Evolutionary conservation across 1,140 invertebrate genomes (phyloP), one percentile per base, ranked within the genome.

Genomic region (Kradibia gibbosae): DNA sequence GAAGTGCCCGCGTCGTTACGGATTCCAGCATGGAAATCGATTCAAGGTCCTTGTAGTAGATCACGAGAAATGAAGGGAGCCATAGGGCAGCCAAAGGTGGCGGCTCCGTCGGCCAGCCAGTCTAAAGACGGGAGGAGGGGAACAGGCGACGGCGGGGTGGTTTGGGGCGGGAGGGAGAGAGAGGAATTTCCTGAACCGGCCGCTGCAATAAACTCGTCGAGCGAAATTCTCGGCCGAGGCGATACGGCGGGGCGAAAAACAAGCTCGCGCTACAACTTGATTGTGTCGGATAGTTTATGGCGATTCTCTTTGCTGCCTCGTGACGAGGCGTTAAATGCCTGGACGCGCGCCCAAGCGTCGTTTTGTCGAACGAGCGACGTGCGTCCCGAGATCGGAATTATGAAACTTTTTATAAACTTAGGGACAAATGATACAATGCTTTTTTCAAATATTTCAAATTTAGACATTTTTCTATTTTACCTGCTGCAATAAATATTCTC

Each of bases 281-380:
- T 88, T 86, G 84, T 86, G 83, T 85, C 85, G 83, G 78, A 86
- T 86, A 84, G 84, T 88, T 88, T 87, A 87, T 84, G 83, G 83
- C 81, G 81, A 85, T 77, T 85, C 82, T 82, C 85, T 72, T 82
- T 50, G 53, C 34, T 55, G 42, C 28, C 57, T 72, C 70, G 50
- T 71, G 86, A 86, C 85, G 83, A 86, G 85, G 82, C 83, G 82
- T 87, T 86, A 86, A 86, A 78, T 45, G 48, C 73, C 50, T 45
- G 76, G 39, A 50, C 22, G 75, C 57, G 57, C 42, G 72, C 45
- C 22, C 67, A 20, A 39, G 55, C 67, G 78, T 85, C 84, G 83
- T 86, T 67, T 67, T 67, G 86, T 86, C 85, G 84, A 86, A 84
- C 48, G 15, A 65, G 34, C 57, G 53, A 72, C 11, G 48, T 31